phyloP scores from a whole-genome alignment of 2,113 vertebrate genomes.

The Odontesthes bonariensis region DNA sequence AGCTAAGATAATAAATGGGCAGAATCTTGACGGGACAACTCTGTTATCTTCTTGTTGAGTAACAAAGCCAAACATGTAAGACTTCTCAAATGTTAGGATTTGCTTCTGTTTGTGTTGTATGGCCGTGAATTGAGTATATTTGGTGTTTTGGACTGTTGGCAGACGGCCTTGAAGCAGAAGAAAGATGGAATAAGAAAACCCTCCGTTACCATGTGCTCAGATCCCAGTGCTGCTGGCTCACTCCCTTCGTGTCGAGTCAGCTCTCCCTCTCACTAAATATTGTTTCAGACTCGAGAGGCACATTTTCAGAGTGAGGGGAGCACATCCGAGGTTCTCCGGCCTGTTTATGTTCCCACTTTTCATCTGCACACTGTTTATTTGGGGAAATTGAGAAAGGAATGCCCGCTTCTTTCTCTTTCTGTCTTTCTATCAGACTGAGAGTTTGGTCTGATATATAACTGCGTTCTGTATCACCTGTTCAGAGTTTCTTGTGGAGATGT shows the following conservation, averaged over 20 bases:
- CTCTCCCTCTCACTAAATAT: slow-evolving; percentile 71
- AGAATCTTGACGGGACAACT: neutral
- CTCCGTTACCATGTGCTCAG: slow-evolving; percentile 51
- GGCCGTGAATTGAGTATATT: slow-evolving; percentile 17
- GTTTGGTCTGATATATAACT: slow-evolving; percentile 63
- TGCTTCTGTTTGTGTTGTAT: slow-evolving; percentile 8
- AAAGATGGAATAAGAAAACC: slow-evolving; percentile 45
- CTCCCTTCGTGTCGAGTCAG: slow-evolving; percentile 69
- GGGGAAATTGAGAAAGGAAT: slow-evolving; percentile 76
- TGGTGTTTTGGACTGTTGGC: slow-evolving; percentile 12
- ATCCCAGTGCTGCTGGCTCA: slow-evolving; percentile 60
- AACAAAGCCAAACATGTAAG: neutral
- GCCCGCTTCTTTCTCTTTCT: slow-evolving; percentile 58
- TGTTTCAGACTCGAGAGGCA: slow-evolving; percentile 79
- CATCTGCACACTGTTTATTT: slow-evolving; percentile 81
- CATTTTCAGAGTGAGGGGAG: slow-evolving; percentile 72
- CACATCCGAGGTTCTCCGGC: slow-evolving; percentile 73
- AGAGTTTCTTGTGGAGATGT: slow-evolving; percentile 30
- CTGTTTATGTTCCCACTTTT: slow-evolving; percentile 80
- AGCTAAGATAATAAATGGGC: neutral
- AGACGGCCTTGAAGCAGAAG: slow-evolving; percentile 19
- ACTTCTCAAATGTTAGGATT: neutral
- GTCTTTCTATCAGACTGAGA: slow-evolving; percentile 42
- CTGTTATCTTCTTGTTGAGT: neutral
- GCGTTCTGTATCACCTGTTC: slow-evolving; percentile 62